A percentile compares a stretch with the other conserved stretches of the same genome.
Conservation (phyloP, 2,888 invertebrate species). For the Tachina grossa region DNA sequence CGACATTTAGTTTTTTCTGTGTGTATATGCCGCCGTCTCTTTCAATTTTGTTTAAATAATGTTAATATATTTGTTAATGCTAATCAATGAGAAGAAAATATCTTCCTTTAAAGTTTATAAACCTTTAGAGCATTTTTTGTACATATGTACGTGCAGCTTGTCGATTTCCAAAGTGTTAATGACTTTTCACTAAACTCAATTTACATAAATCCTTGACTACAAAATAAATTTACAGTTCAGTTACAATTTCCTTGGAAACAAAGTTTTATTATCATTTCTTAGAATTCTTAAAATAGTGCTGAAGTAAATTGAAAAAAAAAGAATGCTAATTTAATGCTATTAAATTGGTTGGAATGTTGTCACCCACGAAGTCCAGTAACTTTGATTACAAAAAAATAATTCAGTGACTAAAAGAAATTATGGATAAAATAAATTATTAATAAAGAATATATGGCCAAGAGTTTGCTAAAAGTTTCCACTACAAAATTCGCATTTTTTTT, state of each 20-base stretch:
- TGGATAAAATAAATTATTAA: no score
- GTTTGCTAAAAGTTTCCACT: no score
- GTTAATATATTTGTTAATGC: conserved; percentile 58
- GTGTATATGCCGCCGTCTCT: neutral
- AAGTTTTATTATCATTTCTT: neutral
- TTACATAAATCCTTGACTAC: conserved; percentile 68
- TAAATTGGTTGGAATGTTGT: no score
- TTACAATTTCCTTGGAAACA: conserved; percentile 45
- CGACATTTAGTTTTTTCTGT: no score
- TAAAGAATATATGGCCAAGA: no score
- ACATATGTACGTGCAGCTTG: conserved; percentile 24
- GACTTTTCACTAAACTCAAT: conserved; percentile 37
- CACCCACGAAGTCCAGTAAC: no score
- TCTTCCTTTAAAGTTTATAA: conserved; percentile 66
- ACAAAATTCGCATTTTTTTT: no score
- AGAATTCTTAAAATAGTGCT: neutral
- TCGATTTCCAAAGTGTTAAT: conserved; percentile 21
- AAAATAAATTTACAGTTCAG: conserved; percentile 51
- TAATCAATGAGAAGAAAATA: conserved; percentile 61
- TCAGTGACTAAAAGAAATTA: no score
- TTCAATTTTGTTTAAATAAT: conserved; percentile 43
- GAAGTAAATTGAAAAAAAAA: neutral
- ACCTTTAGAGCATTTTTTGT: conserved; percentile 23
- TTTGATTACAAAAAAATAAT: no score
- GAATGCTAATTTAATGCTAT: no score